Percentiles rank a stretch among this genome's conserved stretches.
Evolutionary conservation across 1,140 invertebrate species (phyloP).

Genomic region (Triops cancriformis): DNA sequence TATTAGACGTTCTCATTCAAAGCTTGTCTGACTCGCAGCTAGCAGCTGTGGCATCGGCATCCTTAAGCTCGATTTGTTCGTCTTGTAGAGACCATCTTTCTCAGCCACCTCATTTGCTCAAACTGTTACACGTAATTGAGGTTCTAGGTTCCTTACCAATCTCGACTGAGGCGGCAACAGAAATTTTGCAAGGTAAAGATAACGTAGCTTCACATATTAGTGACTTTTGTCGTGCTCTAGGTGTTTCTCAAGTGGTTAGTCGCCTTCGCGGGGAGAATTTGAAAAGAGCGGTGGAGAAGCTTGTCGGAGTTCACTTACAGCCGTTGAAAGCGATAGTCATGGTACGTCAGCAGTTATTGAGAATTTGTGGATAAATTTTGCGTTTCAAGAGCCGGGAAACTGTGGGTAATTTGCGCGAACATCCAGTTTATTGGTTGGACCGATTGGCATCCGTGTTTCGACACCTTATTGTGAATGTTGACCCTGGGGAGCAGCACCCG

Average conservation of each 20-base stretch:
- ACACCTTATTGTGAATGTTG: conserved; percentile 52
- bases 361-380: conserved; percentile 12
- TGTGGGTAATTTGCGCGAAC: conserved; percentile 35
- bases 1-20: conserved; percentile 66
- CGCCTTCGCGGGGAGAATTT: conserved; percentile 26
- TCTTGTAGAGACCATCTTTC: conserved; percentile 65
- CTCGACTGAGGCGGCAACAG: conserved; percentile 68
- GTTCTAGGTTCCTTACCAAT: conserved; percentile 70
- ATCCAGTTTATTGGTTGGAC: conserved; percentile 90
- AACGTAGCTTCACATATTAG: conserved; percentile 15
- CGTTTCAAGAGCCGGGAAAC: background rate
- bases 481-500: conserved; percentile 59
- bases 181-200: conserved; percentile 63
- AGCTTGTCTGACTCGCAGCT: conserved; percentile 64
- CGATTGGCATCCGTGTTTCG: conserved; percentile 81
- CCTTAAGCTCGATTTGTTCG: conserved; percentile 56
- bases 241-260: conserved; percentile 30
- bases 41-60: conserved; percentile 63
- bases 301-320: conserved; percentile 26
- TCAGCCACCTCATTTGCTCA: conserved; percentile 58
- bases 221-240: conserved; percentile 34
- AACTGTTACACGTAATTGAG: conserved; percentile 69
- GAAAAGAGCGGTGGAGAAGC: conserved; percentile 14
- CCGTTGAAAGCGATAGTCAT: conserved; percentile 19
- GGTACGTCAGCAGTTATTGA: conserved; percentile 19